phyloP scores from a whole-genome alignment of 1,140 invertebrate species.

The Aporrectodea caliginosa region DNA sequence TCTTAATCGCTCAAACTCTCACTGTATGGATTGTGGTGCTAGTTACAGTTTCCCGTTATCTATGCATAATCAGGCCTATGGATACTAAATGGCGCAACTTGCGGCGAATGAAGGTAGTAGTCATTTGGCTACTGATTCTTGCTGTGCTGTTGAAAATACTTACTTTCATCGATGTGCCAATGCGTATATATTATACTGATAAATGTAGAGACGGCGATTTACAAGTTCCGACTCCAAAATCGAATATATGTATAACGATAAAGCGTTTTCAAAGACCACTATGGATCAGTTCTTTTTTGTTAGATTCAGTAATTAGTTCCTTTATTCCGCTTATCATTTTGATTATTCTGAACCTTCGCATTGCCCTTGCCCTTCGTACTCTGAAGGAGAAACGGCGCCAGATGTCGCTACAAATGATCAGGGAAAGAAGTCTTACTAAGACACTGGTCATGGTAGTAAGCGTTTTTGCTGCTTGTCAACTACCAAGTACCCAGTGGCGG shows the following conservation, averaged over 20 bases:
- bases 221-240: background rate
- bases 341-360: background rate
- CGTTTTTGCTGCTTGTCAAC: slow-evolving; percentile 24
- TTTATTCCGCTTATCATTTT: background rate
- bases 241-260: background rate
- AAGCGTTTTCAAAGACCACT: too few species aligned
- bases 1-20: too few species aligned
- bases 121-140: too few species aligned
- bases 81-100: too few species aligned
- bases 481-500: too few species aligned
- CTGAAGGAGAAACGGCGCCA: background rate
- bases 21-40: too few species aligned
- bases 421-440: slow-evolving; percentile 41
- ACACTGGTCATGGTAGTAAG: slow-evolving; percentile 28
- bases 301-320: background rate
- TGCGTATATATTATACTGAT: background rate
- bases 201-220: background rate
- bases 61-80: too few species aligned
- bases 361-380: background rate
- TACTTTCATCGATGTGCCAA: background rate
- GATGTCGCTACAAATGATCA: slow-evolving; percentile 36
- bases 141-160: too few species aligned
- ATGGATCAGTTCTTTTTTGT: background rate
- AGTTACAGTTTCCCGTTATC: too few species aligned
- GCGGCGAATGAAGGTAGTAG: too few species aligned